A percentile compares a stretch with the other conserved stretches of the same genome.
Conservation (phyloP, 2,797 vertebrate species). For the Vipera ursinii region DNA sequence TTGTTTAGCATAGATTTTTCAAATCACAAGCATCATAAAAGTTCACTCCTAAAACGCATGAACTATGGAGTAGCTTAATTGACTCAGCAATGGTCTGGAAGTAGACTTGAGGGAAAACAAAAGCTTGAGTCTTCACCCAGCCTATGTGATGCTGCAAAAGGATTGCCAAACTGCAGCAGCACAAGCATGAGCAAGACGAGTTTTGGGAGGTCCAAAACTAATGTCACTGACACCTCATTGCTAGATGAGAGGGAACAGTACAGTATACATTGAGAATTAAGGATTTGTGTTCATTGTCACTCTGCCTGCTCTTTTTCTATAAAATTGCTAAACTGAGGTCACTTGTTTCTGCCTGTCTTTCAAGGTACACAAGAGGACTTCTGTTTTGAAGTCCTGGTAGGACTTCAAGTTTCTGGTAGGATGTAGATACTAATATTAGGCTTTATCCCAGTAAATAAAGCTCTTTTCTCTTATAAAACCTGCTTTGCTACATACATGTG, state of each 20-base stretch:
- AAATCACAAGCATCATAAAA: background rate
- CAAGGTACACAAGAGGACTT: background rate
- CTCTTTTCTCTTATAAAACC: background rate
- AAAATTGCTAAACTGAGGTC: background rate
- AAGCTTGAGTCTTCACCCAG: background rate
- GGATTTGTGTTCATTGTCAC: background rate
- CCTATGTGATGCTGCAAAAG: background rate
- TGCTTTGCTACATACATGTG: background rate
- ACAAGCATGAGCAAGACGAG: background rate
- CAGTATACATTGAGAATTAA: background rate
- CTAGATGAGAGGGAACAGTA: background rate
- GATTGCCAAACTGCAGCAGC: background rate
- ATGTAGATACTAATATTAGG: background rate
- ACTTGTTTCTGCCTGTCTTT: background rate
- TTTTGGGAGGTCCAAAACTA: background rate
- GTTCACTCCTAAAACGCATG: background rate
- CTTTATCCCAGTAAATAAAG: background rate
- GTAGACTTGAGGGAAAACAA: background rate
- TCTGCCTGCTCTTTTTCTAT: background rate
- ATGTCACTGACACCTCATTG: background rate
- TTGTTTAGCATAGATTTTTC: background rate
- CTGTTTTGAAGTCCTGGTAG: background rate
- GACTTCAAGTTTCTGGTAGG: background rate
- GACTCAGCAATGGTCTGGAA: background rate
- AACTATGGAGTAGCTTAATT: constrained; percentile 6